phyloP scores from a whole-genome alignment of 1,140 invertebrate genomes.

The Zaprionus gabonicus region DNA sequence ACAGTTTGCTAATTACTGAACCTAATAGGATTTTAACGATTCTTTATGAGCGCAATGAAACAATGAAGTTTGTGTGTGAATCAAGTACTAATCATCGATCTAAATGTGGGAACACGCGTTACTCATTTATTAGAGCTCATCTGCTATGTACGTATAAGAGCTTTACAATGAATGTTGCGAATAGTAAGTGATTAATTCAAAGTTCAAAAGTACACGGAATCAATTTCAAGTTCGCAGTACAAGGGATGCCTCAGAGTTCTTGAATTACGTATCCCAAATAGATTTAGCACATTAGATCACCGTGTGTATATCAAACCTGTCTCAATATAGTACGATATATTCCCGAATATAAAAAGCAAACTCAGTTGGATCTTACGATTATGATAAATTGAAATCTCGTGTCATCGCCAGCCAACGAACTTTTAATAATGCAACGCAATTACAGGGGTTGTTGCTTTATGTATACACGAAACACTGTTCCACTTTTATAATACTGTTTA shows the following conservation, averaged over 20 bases:
- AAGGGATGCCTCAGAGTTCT: not conserved
- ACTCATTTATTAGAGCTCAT: not conserved
- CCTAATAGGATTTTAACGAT: not conserved
- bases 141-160: not conserved
- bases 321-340: not conserved
- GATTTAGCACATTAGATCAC: not conserved
- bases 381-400: not conserved
- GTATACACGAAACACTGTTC: not conserved
- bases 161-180: not conserved
- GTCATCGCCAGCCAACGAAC: constrained; percentile 17
- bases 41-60: not conserved
- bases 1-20: not conserved
- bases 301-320: not conserved
- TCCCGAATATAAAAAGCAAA: not conserved
- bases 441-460: not conserved
- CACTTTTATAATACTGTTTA: not conserved
- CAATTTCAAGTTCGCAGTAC: not conserved
- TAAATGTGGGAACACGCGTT: not conserved
- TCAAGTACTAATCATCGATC: not conserved
- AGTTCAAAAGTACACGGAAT: not conserved
- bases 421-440: constrained; percentile 12
- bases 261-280: not conserved
- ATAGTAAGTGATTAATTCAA: not conserved
- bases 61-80: not conserved
- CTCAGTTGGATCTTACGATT: not conserved